Evolutionary conservation across 1,140 invertebrate species (phyloP).

Genomic region (Drosophila yakuba): DNA sequence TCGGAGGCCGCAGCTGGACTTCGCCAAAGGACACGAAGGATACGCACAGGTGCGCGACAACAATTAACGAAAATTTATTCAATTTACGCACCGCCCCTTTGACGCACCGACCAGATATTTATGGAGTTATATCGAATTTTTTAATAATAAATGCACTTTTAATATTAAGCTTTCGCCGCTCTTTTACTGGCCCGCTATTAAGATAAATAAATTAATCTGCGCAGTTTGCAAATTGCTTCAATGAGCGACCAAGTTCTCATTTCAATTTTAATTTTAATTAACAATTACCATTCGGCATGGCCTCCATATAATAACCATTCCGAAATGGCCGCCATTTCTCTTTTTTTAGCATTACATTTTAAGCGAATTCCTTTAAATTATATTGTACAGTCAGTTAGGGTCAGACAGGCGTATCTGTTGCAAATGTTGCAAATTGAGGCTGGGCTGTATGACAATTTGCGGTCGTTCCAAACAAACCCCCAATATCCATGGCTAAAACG

Average conservation of each 20-base stretch:
- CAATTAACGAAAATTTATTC: conserved; percentile 82
- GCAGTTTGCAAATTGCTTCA: conserved; percentile 33
- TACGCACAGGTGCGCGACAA: conserved; percentile 69
- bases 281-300: conserved; percentile 31
- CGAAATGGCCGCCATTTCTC: conserved; percentile 7
- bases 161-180: conserved; percentile 39
- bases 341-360: conserved; percentile 22
- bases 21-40: conserved; percentile 41
- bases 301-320: conserved; percentile 35
- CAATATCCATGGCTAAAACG: neutral
- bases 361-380: conserved; percentile 33
- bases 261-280: conserved; percentile 49
- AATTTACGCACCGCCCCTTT: conserved; percentile 55
- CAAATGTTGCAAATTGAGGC: neutral
- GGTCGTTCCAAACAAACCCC: conserved; percentile 26
- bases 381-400: conserved; percentile 24
- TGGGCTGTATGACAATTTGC: conserved; percentile 23
- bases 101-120: conserved; percentile 9
- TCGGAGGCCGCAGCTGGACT: conserved; percentile 55
- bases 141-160: conserved; percentile 64
- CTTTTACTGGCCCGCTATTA: conserved; percentile 29
- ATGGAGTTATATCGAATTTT: conserved; percentile 55
- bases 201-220: conserved; percentile 63
- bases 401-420: conserved; percentile 26
- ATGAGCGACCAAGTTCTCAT: conserved; percentile 34